Base-by-base conservation (phyloP, 2,113 vertebrate species). In the Indicator maculatus region DNA sequence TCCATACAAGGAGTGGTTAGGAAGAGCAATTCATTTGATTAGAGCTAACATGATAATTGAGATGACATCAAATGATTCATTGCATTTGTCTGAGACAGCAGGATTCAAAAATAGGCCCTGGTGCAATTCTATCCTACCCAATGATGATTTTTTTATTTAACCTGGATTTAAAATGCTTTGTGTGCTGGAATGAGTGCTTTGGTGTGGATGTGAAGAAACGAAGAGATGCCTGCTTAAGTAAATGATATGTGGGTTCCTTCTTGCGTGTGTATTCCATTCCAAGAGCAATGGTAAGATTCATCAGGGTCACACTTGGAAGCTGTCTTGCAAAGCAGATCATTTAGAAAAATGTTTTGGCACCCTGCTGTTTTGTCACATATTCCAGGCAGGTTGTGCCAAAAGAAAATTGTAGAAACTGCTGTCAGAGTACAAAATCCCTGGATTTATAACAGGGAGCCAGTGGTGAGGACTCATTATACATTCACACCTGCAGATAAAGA, bases 401-500 rank as follows among this genome's bases (percentile, higher is more conserved):
- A 93, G 91, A 91, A 83, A 95, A 96, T 92, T 80, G 89, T 94
- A 85, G 91, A 84, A 96, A 96, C 75, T 70, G 93, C 93, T 94
- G 91, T 89, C 75, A 79, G 91, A 89, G 91, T 83, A 93, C 91
- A 89, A 80, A 96, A 96, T 94, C 91, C 69, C 45, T 70, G 89
- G 86, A 67, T 94, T 93, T 89, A 41, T 89, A 89, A 89, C 47
- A 79, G 95, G 65, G 91, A 96, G 78, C 78, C 94, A 93, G 84
- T 95, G 95, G 94, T 13, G 65, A 92, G 93, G 82, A 95, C 88
- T 93, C 95, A 95, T 96, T 95, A 93, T 93, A 92, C 84, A 96
- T 95, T 96, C 96, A 95, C 95, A 95, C 96, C 96, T 96, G 95
- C 96, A 95, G 93, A 95, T 94, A 95, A 96, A 96, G 94, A 96